phyloP scores from a whole-genome alignment of 2,888 invertebrate species.

The Gandaritis pyraliata region DNA sequence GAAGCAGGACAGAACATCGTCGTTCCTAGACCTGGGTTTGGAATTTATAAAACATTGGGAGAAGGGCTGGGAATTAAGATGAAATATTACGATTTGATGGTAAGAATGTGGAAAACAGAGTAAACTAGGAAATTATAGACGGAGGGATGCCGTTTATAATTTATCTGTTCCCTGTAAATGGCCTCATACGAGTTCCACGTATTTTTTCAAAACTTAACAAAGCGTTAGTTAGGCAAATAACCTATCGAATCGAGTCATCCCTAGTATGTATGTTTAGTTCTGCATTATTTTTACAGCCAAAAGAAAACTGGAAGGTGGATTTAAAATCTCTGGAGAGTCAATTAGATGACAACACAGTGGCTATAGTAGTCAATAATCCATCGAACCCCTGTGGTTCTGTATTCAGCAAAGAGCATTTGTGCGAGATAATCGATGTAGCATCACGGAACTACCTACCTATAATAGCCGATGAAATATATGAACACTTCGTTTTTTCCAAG shows the following conservation, averaged over 20 bases:
- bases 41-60: slow-evolving; percentile 94
- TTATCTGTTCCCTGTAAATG: too few relatives aligned
- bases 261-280: background rate
- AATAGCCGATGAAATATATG: slow-evolving; percentile 99
- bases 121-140: too few relatives aligned
- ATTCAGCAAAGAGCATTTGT: slow-evolving; percentile 91
- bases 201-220: too few relatives aligned
- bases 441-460: slow-evolving; percentile 91
- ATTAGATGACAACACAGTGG: slow-evolving; percentile 95
- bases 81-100: slow-evolving; percentile 89
- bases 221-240: too few relatives aligned
- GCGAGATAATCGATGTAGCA: slow-evolving; percentile 91
- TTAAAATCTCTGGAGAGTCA: slow-evolving; percentile 92
- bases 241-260: too few relatives aligned
- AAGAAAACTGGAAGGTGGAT: slow-evolving; percentile 94
- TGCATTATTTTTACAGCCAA: slow-evolving; percentile 83
- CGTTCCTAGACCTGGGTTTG: slow-evolving; percentile 96
- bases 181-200: too few relatives aligned
- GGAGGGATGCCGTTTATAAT: too few relatives aligned
- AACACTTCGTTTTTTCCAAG: slow-evolving; percentile 95
- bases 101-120: too few relatives aligned
- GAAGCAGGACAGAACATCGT: slow-evolving; percentile 96
- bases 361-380: slow-evolving; percentile 97
- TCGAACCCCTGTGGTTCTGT: slow-evolving; percentile 99
- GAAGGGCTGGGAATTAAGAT: slow-evolving; percentile 91